These are phyloP conservation scores for Eulemur albifrons DNA, from an alignment of 2,797 vertebrate species.

Conservation along the genomic window DNA sequence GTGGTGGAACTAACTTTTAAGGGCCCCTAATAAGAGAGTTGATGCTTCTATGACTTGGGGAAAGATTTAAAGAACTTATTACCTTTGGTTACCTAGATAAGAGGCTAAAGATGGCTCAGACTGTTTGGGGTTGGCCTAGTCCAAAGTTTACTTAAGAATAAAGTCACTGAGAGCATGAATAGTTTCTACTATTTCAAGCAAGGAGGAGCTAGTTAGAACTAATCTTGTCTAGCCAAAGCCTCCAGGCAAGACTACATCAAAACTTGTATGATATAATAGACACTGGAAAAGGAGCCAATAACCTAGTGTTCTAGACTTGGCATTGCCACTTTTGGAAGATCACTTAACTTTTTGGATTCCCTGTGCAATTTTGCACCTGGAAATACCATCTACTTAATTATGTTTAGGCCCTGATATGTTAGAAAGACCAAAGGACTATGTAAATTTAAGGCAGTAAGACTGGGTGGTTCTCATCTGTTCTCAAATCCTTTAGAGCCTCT, in stretches of 20 bases:
- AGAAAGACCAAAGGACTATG: neutral
- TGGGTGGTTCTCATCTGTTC: neutral
- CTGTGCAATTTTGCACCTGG: neutral
- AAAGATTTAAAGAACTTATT: neutral
- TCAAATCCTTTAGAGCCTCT: neutral
- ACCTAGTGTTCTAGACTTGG: neutral
- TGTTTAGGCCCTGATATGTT: neutral
- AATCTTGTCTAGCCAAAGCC: neutral
- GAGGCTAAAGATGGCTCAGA: neutral
- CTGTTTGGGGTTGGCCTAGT: neutral
- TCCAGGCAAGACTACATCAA: neutral
- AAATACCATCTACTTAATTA: neutral
- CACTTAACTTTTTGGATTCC: neutral
- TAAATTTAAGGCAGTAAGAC: neutral
- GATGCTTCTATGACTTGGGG: neutral
- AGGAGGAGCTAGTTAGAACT: neutral
- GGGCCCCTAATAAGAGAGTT: neutral
- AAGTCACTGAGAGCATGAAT: neutral
- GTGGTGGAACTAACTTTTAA: neutral
- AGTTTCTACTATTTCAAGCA: neutral
- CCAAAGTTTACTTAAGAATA: neutral
- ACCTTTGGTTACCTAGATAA: neutral
- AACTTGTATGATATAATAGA: neutral
- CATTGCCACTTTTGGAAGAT: neutral
- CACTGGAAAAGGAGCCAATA: neutral